These are phyloP conservation scores for Leptopilina clavipes DNA, from an alignment of 1,140 invertebrate species.

Conservation along the genomic window DNA sequence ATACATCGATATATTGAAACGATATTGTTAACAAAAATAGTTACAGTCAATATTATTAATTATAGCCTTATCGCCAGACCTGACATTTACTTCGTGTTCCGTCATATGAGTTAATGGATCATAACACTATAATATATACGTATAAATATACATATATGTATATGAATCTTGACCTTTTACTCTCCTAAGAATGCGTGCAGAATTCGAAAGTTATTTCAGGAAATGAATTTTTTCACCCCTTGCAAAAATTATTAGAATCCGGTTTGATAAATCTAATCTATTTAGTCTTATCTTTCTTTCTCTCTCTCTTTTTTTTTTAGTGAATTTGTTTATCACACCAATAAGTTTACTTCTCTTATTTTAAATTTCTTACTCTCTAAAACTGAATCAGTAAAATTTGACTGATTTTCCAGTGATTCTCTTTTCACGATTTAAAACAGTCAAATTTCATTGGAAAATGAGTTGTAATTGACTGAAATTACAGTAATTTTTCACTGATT, in stretches of 20 bases:
- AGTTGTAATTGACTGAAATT: too few species aligned
- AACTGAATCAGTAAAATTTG: too few species aligned
- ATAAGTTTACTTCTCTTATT: too few species aligned
- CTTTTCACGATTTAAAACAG: too few species aligned
- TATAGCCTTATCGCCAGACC: background rate
- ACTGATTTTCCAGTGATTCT: too few species aligned
- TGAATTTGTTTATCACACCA: too few species aligned
- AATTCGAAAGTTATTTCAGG: constrained; percentile 32
- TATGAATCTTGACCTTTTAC: constrained; percentile 23
- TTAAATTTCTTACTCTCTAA: too few species aligned
- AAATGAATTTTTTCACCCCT: background rate
- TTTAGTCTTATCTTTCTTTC: background rate
- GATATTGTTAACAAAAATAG: constrained; percentile 46
- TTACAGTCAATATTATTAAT: constrained; percentile 17
- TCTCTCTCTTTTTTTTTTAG: too few species aligned
- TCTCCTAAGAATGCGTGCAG: constrained; percentile 8
- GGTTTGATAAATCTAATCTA: constrained; percentile 1
- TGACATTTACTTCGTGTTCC: constrained; percentile 17
- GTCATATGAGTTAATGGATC: background rate
- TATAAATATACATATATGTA: too few species aligned
- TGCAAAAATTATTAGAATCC: background rate
- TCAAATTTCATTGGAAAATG: too few species aligned
- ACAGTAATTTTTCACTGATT: too few species aligned
- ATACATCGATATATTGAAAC: constrained; percentile 25
- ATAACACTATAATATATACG: background rate